A percentile compares a stretch with the other conserved stretches of the same genome.
Evolutionary conservation across 2,888 invertebrate species (phyloP).

Genomic region (Nemoura dubitans): DNA sequence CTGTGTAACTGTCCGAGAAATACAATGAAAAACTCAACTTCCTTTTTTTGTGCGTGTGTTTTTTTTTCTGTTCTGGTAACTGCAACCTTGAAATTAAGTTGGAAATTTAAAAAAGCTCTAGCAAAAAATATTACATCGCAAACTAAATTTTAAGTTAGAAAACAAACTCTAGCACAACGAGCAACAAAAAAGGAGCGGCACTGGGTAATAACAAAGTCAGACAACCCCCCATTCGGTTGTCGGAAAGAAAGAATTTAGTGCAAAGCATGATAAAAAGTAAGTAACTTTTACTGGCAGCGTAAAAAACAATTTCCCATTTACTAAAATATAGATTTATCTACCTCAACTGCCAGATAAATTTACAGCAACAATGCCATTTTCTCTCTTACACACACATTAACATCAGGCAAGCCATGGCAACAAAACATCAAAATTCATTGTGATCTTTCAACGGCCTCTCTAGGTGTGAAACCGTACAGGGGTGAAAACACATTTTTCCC

Average conservation of each 20-base stretch:
- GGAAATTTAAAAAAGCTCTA: not conserved
- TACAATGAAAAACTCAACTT: not conserved
- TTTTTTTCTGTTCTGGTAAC: not conserved
- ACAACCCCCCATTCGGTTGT: not conserved
- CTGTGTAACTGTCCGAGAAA: not conserved
- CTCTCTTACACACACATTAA: not conserved
- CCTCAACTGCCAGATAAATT: not conserved
- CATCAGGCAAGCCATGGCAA: not conserved
- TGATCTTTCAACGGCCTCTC: not conserved
- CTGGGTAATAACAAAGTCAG: not conserved
- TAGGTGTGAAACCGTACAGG: not conserved
- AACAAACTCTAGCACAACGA: not conserved
- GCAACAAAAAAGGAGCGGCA: not conserved
- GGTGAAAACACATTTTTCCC: not conserved
- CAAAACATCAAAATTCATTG: not conserved
- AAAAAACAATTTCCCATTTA: not conserved
- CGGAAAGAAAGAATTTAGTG: not conserved
- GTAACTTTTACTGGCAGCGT: not conserved
- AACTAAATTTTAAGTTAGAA: not conserved
- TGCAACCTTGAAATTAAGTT: not conserved
- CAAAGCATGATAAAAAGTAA: not conserved
- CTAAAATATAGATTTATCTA: slow-evolving; percentile 7
- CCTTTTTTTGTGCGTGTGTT: not conserved
- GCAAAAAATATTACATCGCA: not conserved
- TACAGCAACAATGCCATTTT: not conserved